phyloP scores from a whole-genome alignment of 2,797 vertebrate species.

The Poecilia picta region DNA sequence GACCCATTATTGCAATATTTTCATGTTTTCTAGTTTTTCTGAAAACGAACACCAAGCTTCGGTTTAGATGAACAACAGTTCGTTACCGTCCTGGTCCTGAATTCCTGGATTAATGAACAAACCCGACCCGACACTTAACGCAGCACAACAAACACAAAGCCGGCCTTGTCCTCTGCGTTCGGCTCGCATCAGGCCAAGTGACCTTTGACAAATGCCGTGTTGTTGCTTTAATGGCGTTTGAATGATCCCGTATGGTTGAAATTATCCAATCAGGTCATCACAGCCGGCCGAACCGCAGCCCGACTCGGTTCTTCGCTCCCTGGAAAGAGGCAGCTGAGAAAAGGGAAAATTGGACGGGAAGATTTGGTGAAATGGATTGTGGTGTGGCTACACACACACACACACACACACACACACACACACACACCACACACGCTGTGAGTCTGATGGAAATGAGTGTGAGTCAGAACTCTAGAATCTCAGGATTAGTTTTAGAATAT shows the following conservation, averaged over 20 bases:
- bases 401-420: background rate
- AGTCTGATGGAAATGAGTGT: background rate
- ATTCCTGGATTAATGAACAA: conserved; percentile 25
- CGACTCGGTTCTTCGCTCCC: conserved; percentile 13
- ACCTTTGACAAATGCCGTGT: conserved; percentile 67
- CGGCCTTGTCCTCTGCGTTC: conserved; percentile 48
- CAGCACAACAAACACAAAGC: conserved; percentile 62
- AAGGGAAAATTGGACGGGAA: conserved; percentile 36
- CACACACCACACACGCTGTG: background rate
- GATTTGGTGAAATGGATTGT: conserved; percentile 27
- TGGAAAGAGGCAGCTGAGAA: conserved; percentile 11
- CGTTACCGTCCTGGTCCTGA: conserved; percentile 12
- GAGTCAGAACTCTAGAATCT: background rate
- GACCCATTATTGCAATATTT: background rate
- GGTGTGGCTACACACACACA: conserved; percentile 10
- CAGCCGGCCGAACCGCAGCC: conserved; percentile 17
- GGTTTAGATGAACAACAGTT: background rate
- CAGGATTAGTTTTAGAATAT: background rate
- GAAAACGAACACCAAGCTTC: background rate
- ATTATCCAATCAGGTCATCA: conserved; percentile 78
- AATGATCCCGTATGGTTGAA: conserved; percentile 77
- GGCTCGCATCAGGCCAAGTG: conserved; percentile 13
- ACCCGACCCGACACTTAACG: conserved; percentile 32
- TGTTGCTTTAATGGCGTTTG: conserved; percentile 70
- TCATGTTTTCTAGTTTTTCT: background rate